A percentile compares a stretch with the other conserved stretches of the same genome.
phyloP scores from a whole-genome alignment of 2,888 invertebrate species.

The Asteroscopus sphinx region DNA sequence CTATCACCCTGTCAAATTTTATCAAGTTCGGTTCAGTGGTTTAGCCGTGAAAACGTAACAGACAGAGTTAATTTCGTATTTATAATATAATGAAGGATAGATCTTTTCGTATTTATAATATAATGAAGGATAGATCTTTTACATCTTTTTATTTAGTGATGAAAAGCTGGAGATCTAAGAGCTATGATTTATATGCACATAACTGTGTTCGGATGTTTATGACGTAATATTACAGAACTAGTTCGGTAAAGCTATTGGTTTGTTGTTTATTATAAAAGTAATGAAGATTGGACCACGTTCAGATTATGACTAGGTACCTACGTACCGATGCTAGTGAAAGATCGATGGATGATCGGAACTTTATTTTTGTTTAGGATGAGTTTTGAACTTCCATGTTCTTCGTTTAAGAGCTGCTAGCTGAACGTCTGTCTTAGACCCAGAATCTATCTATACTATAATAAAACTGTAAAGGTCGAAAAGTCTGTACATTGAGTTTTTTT shows the following conservation, averaged over 20 bases:
- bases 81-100: background rate
- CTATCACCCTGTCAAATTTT: too few species aligned
- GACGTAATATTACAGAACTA: slow-evolving; percentile 21
- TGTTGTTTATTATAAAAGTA: slow-evolving; percentile 30
- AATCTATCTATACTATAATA: slow-evolving; percentile 4
- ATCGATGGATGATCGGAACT: slow-evolving; percentile 20
- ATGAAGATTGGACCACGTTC: slow-evolving; percentile 18
- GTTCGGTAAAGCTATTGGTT: slow-evolving; percentile 21
- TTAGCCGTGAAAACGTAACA: too few species aligned
- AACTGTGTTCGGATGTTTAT: slow-evolving; percentile 25
- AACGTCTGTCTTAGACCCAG: slow-evolving; percentile 19
- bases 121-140: slow-evolving; percentile 21
- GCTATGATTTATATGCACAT: slow-evolving; percentile 41
- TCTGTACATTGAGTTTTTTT: too few species aligned
- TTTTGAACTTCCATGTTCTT: slow-evolving; percentile 28
- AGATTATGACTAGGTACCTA: slow-evolving; percentile 16
- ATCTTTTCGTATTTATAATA: background rate
- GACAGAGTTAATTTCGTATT: too few species aligned
- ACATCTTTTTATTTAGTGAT: background rate
- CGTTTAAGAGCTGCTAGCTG: slow-evolving; percentile 26
- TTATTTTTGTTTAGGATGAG: slow-evolving; percentile 17
- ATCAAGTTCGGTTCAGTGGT: too few species aligned
- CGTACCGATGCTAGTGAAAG: slow-evolving; percentile 7
- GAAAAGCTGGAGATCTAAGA: slow-evolving; percentile 28
- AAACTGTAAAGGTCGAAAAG: too few species aligned